These are phyloP conservation scores for Hirtodrosophila duncani DNA, from an alignment of 2,888 invertebrate genomes.

Conservation along the genomic window DNA sequence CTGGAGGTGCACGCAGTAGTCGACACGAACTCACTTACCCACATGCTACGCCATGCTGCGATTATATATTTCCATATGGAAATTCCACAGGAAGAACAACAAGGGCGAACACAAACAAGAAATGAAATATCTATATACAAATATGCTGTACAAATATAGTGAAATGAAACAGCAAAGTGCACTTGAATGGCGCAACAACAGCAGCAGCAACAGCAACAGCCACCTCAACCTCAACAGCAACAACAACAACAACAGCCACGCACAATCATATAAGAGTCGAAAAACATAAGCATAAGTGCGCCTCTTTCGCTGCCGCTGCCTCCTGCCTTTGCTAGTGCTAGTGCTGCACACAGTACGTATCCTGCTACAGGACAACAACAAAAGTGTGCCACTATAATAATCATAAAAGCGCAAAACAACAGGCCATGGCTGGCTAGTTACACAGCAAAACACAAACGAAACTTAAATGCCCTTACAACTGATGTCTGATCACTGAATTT, in stretches of 20 bases:
- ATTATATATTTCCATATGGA: too few relatives aligned
- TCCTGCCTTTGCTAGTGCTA: neutral
- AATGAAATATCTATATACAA: slow-evolving; percentile 46
- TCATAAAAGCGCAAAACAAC: slow-evolving; percentile 68
- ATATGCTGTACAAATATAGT: slow-evolving; percentile 63
- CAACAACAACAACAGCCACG: neutral
- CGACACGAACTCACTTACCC: too few relatives aligned
- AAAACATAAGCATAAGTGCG: slow-evolving; percentile 57
- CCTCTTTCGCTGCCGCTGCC: neutral
- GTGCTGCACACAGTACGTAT: too few relatives aligned
- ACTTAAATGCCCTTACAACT: slow-evolving; percentile 32
- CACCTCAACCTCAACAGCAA: neutral
- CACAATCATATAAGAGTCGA: slow-evolving; percentile 33
- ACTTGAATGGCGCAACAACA: slow-evolving; percentile 59
- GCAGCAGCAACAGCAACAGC: slow-evolving; percentile 7
- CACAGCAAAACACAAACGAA: slow-evolving; percentile 16
- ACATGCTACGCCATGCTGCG: too few relatives aligned
- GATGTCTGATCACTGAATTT: slow-evolving; percentile 45
- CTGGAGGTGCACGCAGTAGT: too few relatives aligned
- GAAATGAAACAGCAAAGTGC: slow-evolving; percentile 74
- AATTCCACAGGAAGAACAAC: too few relatives aligned
- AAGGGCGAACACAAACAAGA: neutral
- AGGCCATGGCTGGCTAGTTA: too few relatives aligned
- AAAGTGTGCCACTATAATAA: slow-evolving; percentile 60
- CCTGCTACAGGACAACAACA: slow-evolving; percentile 12